phyloP scores from a whole-genome alignment of 2,888 invertebrate species.

The Cataglyphis livida region DNA sequence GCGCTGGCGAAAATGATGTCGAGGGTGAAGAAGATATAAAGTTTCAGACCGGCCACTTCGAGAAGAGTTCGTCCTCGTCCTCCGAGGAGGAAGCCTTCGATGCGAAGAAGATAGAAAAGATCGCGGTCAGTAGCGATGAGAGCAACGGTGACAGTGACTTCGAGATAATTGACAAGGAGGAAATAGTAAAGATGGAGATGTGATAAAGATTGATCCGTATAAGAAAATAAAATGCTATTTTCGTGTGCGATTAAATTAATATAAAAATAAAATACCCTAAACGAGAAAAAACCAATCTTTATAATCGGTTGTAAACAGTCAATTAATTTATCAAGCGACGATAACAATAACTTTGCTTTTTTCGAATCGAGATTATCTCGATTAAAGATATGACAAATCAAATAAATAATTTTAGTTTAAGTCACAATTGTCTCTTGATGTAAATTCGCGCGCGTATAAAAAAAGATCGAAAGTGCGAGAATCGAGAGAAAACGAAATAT shows the following conservation, averaged over 20 bases:
- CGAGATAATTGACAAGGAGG: conserved; percentile 83
- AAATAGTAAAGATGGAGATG: conserved; percentile 74
- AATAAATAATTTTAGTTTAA: conserved; percentile 7
- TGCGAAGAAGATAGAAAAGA: conserved; percentile 68
- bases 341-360: neutral
- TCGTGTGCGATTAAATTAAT: neutral
- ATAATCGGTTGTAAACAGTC: neutral
- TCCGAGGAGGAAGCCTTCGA: conserved; percentile 81
- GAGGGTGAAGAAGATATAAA: conserved; percentile 78
- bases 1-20: conserved; percentile 78
- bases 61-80: conserved; percentile 82
- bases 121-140: conserved; percentile 79
- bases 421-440: conserved; percentile 5
- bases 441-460: neutral
- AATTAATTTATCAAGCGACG: conserved; percentile 7
- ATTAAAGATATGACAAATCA: neutral
- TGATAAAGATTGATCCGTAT: neutral
- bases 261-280: neutral
- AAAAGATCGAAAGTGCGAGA: neutral
- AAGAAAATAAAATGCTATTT: neutral
- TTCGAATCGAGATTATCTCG: neutral
- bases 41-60: conserved; percentile 83
- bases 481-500: conserved; percentile 58
- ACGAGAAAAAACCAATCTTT: conserved; percentile 13
- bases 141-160: conserved; percentile 81